Evolutionary conservation across 2,888 invertebrate genomes (phyloP).

Genomic region (Sarcophaga variegata): DNA sequence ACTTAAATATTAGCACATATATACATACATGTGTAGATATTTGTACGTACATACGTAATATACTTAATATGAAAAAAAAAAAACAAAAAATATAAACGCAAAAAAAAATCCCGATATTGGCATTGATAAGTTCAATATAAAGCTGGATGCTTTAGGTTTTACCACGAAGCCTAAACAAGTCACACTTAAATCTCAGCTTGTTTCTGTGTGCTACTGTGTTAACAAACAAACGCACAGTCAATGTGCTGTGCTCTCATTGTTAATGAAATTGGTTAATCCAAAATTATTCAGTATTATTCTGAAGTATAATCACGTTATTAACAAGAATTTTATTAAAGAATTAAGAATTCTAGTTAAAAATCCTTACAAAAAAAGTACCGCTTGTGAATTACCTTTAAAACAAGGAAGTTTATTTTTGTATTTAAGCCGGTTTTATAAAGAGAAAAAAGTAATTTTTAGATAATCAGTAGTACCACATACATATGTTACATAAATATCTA

Average conservation of each 20-base stretch:
- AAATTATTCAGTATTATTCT: no score
- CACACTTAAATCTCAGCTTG: constrained; percentile 1
- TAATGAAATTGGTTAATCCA: neutral
- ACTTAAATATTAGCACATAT: constrained; percentile 5
- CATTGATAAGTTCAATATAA: constrained; percentile 61
- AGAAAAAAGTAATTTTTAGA: no score
- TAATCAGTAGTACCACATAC: no score
- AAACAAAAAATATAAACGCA: neutral
- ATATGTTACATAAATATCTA: no score
- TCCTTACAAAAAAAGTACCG: neutral
- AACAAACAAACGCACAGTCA: neutral
- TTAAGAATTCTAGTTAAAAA: neutral
- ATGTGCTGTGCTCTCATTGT: neutral
- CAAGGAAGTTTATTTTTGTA: constrained; percentile 5
- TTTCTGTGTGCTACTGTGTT: neutral
- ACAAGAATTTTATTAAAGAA: neutral
- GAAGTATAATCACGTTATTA: no score
- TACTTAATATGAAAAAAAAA: neutral
- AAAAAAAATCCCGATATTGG: constrained; percentile 45
- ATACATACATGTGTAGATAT: neutral
- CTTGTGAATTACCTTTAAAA: neutral
- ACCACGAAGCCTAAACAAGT: constrained; percentile 10
- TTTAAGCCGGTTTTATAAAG: neutral
- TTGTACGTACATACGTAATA: neutral
- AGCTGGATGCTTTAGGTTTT: constrained; percentile 36